Percentiles rank a stretch among this genome's conserved stretches.
Conservation (phyloP, 2,113 vertebrate genomes). For the Datnioides undecimradiatus region DNA sequence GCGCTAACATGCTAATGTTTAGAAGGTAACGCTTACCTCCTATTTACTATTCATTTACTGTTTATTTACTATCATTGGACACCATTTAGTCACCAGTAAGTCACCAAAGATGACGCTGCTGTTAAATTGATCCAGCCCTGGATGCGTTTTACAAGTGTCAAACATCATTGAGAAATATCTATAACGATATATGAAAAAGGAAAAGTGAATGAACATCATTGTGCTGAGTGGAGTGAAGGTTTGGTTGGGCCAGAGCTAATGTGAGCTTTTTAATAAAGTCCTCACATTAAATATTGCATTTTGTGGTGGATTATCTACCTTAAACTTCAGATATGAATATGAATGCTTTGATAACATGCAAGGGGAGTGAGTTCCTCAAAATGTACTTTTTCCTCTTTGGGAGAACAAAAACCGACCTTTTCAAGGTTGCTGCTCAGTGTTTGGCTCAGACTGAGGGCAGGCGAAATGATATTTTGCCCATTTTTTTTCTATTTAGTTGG, state of each 20-base stretch:
- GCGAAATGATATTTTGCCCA: background rate
- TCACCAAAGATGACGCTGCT: too few species aligned
- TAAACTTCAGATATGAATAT: background rate
- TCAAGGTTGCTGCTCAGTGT: constrained; percentile 8
- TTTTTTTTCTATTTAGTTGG: constrained; percentile 19
- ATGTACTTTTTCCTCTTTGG: background rate
- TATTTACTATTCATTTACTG: too few species aligned
- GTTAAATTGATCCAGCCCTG: too few species aligned
- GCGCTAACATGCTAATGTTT: too few species aligned
- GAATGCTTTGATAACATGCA: background rate
- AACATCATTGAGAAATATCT: too few species aligned
- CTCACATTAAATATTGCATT: background rate
- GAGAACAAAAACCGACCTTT: background rate
- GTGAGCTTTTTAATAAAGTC: background rate
- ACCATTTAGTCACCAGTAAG: too few species aligned
- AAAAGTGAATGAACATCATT: too few species aligned
- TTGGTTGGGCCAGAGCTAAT: background rate
- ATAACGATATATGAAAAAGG: too few species aligned
- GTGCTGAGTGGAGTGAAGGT: background rate
- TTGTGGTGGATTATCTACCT: background rate
- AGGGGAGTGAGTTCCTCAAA: background rate
- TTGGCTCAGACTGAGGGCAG: background rate
- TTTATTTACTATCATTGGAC: too few species aligned
- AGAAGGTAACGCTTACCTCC: too few species aligned
- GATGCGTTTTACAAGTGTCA: too few species aligned